phyloP scores from a whole-genome alignment of 2,888 invertebrate species.

The Hemaris fuciformis region DNA sequence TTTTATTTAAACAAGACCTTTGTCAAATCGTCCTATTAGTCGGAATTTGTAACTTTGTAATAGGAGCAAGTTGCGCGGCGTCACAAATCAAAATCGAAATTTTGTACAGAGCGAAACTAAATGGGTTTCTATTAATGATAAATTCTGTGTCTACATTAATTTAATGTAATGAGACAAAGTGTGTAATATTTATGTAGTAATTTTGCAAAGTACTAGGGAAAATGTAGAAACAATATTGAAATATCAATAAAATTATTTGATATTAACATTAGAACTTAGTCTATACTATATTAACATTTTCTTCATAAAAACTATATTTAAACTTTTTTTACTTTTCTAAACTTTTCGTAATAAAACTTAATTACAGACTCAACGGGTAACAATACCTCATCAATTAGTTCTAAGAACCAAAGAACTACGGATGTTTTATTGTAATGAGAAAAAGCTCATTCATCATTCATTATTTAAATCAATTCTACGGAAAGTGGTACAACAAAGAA shows the following conservation, averaged over 20 bases:
- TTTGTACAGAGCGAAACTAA: background rate
- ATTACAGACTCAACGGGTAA: background rate
- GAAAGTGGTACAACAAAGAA: slow-evolving; percentile 4
- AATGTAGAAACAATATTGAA: too few relatives aligned
- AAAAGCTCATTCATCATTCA: slow-evolving; percentile 13
- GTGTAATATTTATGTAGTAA: too few relatives aligned
- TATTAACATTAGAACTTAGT: too few relatives aligned
- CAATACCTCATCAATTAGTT: slow-evolving; percentile 1
- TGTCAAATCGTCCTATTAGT: background rate
- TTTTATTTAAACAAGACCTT: background rate
- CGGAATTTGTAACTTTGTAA: background rate
- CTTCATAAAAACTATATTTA: background rate
- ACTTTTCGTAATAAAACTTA: background rate
- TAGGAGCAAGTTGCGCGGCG: background rate
- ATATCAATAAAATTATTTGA: too few relatives aligned
- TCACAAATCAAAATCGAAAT: background rate
- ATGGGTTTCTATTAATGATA: background rate
- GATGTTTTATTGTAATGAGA: slow-evolving; percentile 6
- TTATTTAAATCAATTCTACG: slow-evolving; percentile 1
- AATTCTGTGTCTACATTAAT: background rate
- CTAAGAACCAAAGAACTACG: background rate
- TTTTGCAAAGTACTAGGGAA: too few relatives aligned
- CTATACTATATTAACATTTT: background rate
- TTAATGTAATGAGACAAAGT: too few relatives aligned
- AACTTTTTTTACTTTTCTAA: background rate